Evolutionary conservation across 2,888 invertebrate species (phyloP).

Genomic region (Kryphioiulus occultus): DNA sequence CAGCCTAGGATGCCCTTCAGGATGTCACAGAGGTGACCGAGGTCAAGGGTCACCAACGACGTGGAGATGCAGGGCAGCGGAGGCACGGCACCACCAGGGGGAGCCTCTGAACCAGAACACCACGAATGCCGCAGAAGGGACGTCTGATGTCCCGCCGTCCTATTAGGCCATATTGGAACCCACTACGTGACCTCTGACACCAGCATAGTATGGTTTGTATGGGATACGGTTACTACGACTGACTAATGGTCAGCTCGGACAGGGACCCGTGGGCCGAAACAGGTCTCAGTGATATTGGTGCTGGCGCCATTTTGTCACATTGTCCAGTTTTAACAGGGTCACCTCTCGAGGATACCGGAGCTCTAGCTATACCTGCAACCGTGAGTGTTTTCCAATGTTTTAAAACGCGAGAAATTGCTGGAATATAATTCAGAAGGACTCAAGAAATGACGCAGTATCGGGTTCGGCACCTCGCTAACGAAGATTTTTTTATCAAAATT

Average conservation of each 20-base stretch:
- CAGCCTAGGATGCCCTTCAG: slow-evolving; percentile 52
- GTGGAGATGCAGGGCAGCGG: slow-evolving; percentile 44
- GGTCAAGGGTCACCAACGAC: neutral
- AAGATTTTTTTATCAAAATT: too few relatives aligned
- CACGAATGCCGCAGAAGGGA: slow-evolving; percentile 14
- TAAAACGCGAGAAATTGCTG: too few relatives aligned
- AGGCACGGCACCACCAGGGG: neutral
- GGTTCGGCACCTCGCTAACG: too few relatives aligned
- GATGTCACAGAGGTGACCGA: neutral
- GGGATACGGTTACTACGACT: too few relatives aligned
- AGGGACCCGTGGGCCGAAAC: too few relatives aligned
- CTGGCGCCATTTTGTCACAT: neutral
- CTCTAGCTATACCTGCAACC: too few relatives aligned
- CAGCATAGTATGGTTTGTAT: neutral
- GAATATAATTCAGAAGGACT: too few relatives aligned
- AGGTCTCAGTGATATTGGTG: neutral
- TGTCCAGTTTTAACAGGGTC: too few relatives aligned
- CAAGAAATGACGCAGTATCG: too few relatives aligned
- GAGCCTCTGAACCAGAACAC: neutral
- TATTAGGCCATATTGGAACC: neutral
- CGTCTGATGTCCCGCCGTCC: slow-evolving; percentile 37
- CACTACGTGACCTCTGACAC: neutral
- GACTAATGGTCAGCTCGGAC: too few relatives aligned
- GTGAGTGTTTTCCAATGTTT: too few relatives aligned
- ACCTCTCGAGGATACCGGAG: too few relatives aligned